phyloP scores from a whole-genome alignment of 2,797 vertebrate species.

The Sebastes iracundus region DNA sequence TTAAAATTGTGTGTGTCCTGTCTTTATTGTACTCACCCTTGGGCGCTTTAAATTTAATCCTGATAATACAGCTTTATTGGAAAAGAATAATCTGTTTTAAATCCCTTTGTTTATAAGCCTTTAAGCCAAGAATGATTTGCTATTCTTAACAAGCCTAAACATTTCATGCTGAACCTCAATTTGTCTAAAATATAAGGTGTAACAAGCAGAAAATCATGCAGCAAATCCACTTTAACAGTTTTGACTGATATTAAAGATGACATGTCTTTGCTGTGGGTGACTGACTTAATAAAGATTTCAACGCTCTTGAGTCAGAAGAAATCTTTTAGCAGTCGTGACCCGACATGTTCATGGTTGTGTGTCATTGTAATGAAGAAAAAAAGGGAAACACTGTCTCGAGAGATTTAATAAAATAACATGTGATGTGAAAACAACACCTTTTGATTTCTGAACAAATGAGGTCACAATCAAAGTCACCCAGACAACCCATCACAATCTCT shows the following conservation, averaged over 20 bases:
- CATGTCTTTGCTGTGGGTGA: constrained; percentile 21
- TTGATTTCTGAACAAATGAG: neutral
- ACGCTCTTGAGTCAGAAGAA: constrained; percentile 22
- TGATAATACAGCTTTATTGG: constrained; percentile 40
- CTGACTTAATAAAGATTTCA: constrained; percentile 12
- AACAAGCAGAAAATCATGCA: constrained; percentile 45
- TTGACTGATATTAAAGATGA: constrained; percentile 29
- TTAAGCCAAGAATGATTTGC: constrained; percentile 47
- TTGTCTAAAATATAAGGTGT: constrained; percentile 29
- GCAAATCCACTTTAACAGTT: constrained; percentile 31
- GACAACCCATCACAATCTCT: neutral
- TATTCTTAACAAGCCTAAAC: constrained; percentile 32
- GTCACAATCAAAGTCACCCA: neutral
- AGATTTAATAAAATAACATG: neutral
- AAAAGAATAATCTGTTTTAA: constrained; percentile 45
- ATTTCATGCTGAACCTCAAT: constrained; percentile 40
- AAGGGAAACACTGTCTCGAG: neutral
- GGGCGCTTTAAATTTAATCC: constrained; percentile 49
- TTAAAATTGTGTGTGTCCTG: constrained; percentile 16
- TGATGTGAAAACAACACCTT: neutral
- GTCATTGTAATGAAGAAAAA: neutral
- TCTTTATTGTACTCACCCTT: constrained; percentile 30
- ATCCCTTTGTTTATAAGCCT: constrained; percentile 63
- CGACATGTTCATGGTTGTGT: neutral
- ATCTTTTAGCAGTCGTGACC: constrained; percentile 5